Base-by-base conservation (phyloP, 2,888 invertebrate genomes). In the Dasysyrphus tricinctus region DNA sequence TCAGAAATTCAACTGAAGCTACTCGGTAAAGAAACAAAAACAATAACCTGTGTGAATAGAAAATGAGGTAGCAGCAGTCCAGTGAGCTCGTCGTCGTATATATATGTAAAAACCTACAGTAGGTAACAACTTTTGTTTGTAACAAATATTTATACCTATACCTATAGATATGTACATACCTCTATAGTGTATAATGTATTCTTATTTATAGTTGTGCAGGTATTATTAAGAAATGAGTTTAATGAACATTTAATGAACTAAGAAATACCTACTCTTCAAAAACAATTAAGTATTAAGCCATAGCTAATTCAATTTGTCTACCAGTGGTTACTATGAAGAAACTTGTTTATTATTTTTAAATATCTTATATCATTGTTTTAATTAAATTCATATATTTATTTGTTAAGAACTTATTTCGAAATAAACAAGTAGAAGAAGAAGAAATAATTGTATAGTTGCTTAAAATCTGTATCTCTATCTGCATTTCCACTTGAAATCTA, bases 1-100 rank as follows among this genome's bases (percentile, higher is more conserved):
- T 34, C 42, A 61, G 29, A 34, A 37, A 74, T 56, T 24, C 54
- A 80, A 63, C 19, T 19, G 57, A 70, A 59, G 16, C 51, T 57
- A 44, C 44, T 61, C 63, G 44, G 70, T 51, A 56, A 59, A 24
- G 74, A 78, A 54, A 86, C 86, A 82, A 86, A 78, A 54, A 86
- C 86, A 82, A 86, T 82, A 82, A 82, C 81, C 85, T 82, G 81
- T 86, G 86, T 81, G 78, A 86, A 86, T 86, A 82, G 86, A 77
- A 82, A 78, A 69, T 74, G 47, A 72, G 65, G 74, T 74, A 82
- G 67, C 49, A 44, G 24, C 24, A 24, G 24, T 24, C 24, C 24
- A 24, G 75, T 47, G 54, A 54, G 32, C n/a, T 70, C 39, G 39
- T 42, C 39, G 69, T 42, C 49, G 51, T 39, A 6, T 3, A 9